These are phyloP conservation scores for Tenrec ecaudatus DNA, from an alignment of 2,113 vertebrate species.

Conservation along the genomic window DNA sequence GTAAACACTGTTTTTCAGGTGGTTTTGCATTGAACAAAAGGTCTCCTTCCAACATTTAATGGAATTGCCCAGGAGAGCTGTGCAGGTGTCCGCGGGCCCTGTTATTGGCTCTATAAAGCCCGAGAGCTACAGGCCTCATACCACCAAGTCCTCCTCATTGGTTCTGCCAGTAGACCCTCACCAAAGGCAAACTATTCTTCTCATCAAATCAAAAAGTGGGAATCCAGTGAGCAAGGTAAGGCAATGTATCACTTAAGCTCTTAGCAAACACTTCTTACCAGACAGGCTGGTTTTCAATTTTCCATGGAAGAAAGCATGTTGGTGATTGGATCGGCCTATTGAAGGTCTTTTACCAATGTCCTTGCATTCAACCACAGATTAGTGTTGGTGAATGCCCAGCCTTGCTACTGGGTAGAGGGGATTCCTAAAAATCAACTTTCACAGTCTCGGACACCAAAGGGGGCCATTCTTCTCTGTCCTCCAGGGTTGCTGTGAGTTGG, in stretches of 20 bases:
- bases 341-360: neutral
- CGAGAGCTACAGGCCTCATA: neutral
- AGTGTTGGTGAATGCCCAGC: slow-evolving; percentile 32
- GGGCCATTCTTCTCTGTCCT: too few species aligned
- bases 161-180: slow-evolving; percentile 20
- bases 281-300: slow-evolving; percentile 50
- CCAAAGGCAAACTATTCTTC: slow-evolving; percentile 59
- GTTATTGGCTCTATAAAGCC: neutral
- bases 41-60: slow-evolving; percentile 32
- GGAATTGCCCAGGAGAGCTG: neutral
- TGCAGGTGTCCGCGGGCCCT: neutral
- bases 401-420: neutral
- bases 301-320: slow-evolving; percentile 38
- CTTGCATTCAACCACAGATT: neutral
- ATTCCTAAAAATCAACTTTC: slow-evolving; percentile 38
- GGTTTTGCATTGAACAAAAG: slow-evolving; percentile 45
- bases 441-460: too few species aligned
- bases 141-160: neutral
- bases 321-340: slow-evolving; percentile 42
- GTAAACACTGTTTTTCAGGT: slow-evolving; percentile 68
- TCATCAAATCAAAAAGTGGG: slow-evolving; percentile 60
- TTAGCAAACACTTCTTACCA: slow-evolving; percentile 61
- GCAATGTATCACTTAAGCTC: slow-evolving; percentile 54
- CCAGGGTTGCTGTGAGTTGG: too few species aligned
- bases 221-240: slow-evolving; percentile 50